These are phyloP conservation scores for Ictalurus furcatus DNA, from an alignment of 2,113 vertebrate genomes.

Conservation along the genomic window DNA sequence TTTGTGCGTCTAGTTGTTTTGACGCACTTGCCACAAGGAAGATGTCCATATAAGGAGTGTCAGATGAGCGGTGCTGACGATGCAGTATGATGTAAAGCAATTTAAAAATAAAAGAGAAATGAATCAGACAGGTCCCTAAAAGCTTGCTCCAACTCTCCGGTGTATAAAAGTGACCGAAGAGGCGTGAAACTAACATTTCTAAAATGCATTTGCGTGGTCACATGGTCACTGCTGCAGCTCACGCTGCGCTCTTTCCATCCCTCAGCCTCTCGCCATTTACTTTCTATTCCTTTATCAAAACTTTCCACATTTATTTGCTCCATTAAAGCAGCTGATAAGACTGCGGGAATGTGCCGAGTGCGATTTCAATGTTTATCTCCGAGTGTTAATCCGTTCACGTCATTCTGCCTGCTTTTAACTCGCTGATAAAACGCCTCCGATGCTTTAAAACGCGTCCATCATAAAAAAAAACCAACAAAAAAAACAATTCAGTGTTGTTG, in stretches of 20 bases:
- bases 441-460: constrained; percentile 30
- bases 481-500: constrained; percentile 22
- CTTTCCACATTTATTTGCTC: constrained; percentile 28
- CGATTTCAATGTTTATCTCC: constrained; percentile 32
- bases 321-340: constrained; percentile 40
- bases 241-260: neutral
- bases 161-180: neutral
- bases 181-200: neutral
- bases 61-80: neutral
- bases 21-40: neutral
- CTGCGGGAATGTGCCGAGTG: constrained; percentile 29
- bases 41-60: neutral
- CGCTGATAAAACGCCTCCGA: constrained; percentile 32
- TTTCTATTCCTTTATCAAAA: constrained; percentile 31
- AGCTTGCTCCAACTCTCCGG: neutral
- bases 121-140: too few relatives aligned
- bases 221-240: neutral
- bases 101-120: neutral
- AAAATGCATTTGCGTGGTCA: neutral
- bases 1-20: neutral
- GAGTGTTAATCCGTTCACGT: constrained; percentile 19
- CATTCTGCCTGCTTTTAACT: constrained; percentile 7
- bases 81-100: neutral
- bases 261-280: constrained; percentile 15
- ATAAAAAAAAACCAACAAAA: neutral